Conservation (phyloP, 2,113 vertebrate genomes). For the Mellivora capensis region DNA sequence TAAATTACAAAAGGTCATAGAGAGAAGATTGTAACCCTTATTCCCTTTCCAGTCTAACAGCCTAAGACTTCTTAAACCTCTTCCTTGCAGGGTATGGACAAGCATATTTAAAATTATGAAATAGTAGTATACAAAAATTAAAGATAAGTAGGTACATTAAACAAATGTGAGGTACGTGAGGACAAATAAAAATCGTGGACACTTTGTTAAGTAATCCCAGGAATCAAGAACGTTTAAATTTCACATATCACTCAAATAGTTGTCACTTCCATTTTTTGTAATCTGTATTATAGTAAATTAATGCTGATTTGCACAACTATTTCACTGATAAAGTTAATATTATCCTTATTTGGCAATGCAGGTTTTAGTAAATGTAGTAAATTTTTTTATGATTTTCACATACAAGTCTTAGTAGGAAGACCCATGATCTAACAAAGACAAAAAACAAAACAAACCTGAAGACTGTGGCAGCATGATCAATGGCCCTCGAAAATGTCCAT, state of each 20-base stretch:
- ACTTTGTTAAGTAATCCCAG: not conserved
- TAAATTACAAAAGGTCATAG: slow-evolving; percentile 74
- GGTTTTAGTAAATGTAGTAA: not conserved
- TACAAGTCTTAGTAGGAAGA: not conserved
- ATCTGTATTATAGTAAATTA: not conserved
- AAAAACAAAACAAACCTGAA: not conserved
- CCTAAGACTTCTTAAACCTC: slow-evolving; percentile 43
- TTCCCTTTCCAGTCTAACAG: slow-evolving; percentile 51
- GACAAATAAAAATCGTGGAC: not conserved
- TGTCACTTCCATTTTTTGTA: not conserved
- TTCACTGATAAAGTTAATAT: not conserved
- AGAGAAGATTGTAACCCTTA: slow-evolving; percentile 63
- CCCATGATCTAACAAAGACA: not conserved
- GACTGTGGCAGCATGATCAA: not conserved
- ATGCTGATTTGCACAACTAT: not conserved
- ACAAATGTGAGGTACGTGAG: not conserved
- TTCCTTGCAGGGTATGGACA: not conserved
- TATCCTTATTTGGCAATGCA: not conserved
- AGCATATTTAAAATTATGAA: not conserved
- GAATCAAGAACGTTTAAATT: not conserved
- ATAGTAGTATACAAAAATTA: not conserved
- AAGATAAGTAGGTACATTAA: not conserved
- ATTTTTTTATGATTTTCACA: not conserved
- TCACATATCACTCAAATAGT: not conserved
- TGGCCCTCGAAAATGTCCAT: not conserved